Evolutionary conservation across 2,797 vertebrate species (phyloP), one percentile per base, ranked within the genome.

Genomic region (Epinephelus awoara): DNA sequence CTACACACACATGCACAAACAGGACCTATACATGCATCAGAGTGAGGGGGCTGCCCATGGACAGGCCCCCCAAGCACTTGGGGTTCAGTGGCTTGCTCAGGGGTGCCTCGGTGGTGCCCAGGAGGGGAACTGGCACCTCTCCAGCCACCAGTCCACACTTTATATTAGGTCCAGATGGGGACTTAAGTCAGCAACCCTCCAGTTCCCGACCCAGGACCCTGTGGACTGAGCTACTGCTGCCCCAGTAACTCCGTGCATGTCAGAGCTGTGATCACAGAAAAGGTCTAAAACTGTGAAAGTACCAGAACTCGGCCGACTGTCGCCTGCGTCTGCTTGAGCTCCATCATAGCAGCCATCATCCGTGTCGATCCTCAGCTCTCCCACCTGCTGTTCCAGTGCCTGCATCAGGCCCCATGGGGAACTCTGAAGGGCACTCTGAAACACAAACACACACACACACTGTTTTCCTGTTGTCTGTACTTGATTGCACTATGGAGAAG

Each of bases 371-470:
- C 94, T 94, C 86, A 97, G 89, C 72, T 97, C 96, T 61, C 95
- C 95, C 80, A 97, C 92, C 88, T 98, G 96, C 90, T 97, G 95
- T 51, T 97, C 96, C 91, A 98, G 83, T n/a, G 95, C 93, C 92
- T 95, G 95, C 93, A 97, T 92, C 84, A 97, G 91, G 46, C 89
- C 95, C 95, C 67, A 96, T 74, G 93, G 96, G 87, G 93, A 92
- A 72, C 88, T 94, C 85, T 94, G 92, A 58, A 95, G 93, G n/a
- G 91, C 91, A 46, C 95, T 94, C 95, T 96, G 92, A 71, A 90
- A 93, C 69, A 85, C 56, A 91, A 47, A 82, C 14, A 71, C 46
- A 64, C 38, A 81, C 4, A 29, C 27, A 29, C 9, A 50, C 18
- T 50, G 47, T 55, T 75, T 70, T 29, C 13, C 27, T 23, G 15